Evolutionary conservation across 37 sponge, comb jelly and placozoan species (phyloP), one percentile per base, ranked within the genome.

Genomic region (Mnemiopsis leidyi): DNA sequence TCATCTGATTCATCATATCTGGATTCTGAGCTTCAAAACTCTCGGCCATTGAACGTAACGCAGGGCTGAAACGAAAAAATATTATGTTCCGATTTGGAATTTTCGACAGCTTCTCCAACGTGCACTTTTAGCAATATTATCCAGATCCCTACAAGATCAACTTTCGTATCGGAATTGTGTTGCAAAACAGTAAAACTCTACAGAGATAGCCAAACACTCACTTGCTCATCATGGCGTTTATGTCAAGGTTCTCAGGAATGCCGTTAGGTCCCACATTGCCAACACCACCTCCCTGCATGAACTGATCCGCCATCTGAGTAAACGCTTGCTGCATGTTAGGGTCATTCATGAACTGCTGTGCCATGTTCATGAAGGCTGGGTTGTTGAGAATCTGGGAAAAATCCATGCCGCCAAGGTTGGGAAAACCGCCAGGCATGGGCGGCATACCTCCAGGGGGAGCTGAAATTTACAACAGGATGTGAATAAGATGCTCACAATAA

Each of bases 311-410:
- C 90, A 85, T 85, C 24, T 7, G 29, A 23, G 21, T 21, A 29
- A 85, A 85, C 0, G 90, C 61, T 3, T 23, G 61, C 48, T 85
- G 90, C 90, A 85, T 85, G 90, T 85, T 85, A 23, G 90, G 90
- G 48, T 85, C 90, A 28, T 37, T 35, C 90, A 85, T 85, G 90
- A 85, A 85, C 90, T 85, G 90, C 61, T 85, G 90, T 7, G 90
- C 90, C 90, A 85, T 85, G 61, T 85, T 85, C 90, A 85, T 85
- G 90, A 85, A 85, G 18, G 90, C 90, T 0, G 90, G 90, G 90
- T 85, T 85, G 90, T 85, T 85, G 90, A 85, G 40, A 61, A 85
- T 85, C 26, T 85, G 90, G 2, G 90, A 85, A 61, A 85, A 85
- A 29, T 85, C 90, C 90, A 85, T 85, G 40, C 90, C 90, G 24